These are phyloP conservation scores for Rhinogobius similis DNA, from an alignment of 2,113 vertebrate genomes.

Conservation along the genomic window DNA sequence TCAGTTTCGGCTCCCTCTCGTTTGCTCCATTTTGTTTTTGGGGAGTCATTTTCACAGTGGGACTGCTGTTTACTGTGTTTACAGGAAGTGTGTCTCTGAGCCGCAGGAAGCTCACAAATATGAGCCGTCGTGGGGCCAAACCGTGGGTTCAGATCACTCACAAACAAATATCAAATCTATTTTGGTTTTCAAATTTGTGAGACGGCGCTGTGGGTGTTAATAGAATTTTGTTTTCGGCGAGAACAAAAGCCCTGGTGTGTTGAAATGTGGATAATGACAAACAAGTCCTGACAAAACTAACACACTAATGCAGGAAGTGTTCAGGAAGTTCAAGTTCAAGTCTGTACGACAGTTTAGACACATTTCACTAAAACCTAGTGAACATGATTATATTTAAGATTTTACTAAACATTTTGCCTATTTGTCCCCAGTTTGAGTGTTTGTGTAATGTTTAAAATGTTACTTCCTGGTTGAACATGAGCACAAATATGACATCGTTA, in stretches of 20 bases:
- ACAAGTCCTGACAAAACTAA: background rate
- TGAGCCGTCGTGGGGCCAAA: background rate
- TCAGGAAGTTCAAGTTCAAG: background rate
- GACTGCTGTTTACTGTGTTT: conserved; percentile 2
- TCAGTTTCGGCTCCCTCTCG: background rate
- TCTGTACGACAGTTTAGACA: too few species aligned
- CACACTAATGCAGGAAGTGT: background rate
- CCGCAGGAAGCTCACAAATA: conserved; percentile 1
- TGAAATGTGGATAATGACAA: background rate
- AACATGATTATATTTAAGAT: too few species aligned
- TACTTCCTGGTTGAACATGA: too few species aligned
- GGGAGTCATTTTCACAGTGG: conserved; percentile 7
- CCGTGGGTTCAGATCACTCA: background rate
- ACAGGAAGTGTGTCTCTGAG: background rate
- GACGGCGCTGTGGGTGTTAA: background rate
- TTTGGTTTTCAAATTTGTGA: background rate
- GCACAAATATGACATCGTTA: too few species aligned
- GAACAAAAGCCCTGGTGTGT: background rate
- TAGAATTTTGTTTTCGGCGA: background rate
- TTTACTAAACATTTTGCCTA: too few species aligned
- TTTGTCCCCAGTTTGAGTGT: too few species aligned
- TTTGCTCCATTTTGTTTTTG: background rate
- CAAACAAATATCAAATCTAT: background rate
- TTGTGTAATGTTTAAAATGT: too few species aligned
- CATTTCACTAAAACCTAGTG: too few species aligned